Evolutionary conservation across 2,888 invertebrate genomes (phyloP), one percentile per base, ranked within the genome.

Genomic region (Ichneumoninae sp.): DNA sequence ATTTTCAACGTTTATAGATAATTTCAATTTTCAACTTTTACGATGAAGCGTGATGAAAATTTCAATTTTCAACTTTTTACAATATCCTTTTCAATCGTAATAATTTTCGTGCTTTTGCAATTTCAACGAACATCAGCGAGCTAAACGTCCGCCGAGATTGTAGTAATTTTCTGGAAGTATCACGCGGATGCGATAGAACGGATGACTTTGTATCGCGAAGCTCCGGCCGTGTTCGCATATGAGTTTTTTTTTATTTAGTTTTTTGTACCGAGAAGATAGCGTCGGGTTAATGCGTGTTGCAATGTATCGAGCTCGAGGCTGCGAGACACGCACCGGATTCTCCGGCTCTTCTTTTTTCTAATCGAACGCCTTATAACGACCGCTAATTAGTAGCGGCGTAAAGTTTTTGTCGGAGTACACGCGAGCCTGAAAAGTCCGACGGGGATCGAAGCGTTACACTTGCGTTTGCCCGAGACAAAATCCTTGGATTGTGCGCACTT

Each of bases 291-390:
- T 30, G 68, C 76, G 44, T 68, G 76, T 77, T 62, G 78, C 62
- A 78, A 78, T 62, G 33, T 62, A 26, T 47, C 33, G 16, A 60
- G 60, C 78, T 36, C 70, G 60, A 62, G 70, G 78, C 78, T 62
- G 62, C 22, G 22, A 30, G 30, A 69, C 50, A 66, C 50, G 36
- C 16, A 78, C 26, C 47, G 60, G 33, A 70, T 68, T 70, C 57
- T 62, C 30, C 13, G 4, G 57, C 26, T 57, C 57, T 26, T 65
- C 36, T 30, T 71, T 79, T 79, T 79, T 79, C 65, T 65, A 79
- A 71, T 79, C 71, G 52, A 79, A 65, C 62, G 60, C 62, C 50
- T 78, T 57, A 26, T 70, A 78, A 78, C 70, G 47, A 70, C 60
- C 62, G 33, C 70, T 70, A 78, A 78, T 78, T 78, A 78, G 78